Percentiles rank a stretch among this genome's conserved stretches.
Conservation (phyloP, 2,797 vertebrate genomes). For the Coluber constrictor region DNA sequence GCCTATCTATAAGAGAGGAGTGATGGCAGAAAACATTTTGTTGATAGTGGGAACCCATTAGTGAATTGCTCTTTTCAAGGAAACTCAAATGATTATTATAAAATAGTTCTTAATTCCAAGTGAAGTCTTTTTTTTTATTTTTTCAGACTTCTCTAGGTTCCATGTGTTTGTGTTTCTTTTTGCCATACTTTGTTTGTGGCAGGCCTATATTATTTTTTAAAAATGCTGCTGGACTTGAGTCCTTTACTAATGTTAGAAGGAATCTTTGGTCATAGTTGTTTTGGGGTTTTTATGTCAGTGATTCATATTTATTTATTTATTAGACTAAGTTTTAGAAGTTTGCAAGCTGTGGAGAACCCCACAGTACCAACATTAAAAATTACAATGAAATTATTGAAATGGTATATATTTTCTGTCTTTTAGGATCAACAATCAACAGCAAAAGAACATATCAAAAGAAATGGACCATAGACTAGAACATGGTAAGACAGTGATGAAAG, state of each 20-base stretch:
- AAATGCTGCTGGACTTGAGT: not conserved
- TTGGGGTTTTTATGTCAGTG: not conserved
- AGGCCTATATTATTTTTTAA: not conserved
- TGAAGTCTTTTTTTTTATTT: not conserved
- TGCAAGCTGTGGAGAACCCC: not conserved
- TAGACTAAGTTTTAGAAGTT: not conserved
- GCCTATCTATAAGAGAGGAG: not conserved
- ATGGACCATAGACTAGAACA: not conserved
- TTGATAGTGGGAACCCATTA: not conserved
- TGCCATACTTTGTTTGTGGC: not conserved
- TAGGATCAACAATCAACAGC: not conserved
- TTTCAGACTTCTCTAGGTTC: not conserved
- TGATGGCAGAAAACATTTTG: not conserved
- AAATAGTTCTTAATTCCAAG: not conserved
- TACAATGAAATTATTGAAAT: not conserved
- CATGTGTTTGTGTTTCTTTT: not conserved
- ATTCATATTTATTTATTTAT: not conserved
- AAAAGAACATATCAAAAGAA: not conserved
- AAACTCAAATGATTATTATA: not conserved
- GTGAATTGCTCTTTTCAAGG: not conserved
- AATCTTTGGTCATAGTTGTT: not conserved
- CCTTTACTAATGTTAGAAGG: not conserved
- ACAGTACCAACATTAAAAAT: not conserved
- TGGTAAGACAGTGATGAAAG: not conserved
- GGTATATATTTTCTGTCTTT: not conserved